Conservation (phyloP, 2,113 vertebrate genomes). For the Rhineura floridana region DNA sequence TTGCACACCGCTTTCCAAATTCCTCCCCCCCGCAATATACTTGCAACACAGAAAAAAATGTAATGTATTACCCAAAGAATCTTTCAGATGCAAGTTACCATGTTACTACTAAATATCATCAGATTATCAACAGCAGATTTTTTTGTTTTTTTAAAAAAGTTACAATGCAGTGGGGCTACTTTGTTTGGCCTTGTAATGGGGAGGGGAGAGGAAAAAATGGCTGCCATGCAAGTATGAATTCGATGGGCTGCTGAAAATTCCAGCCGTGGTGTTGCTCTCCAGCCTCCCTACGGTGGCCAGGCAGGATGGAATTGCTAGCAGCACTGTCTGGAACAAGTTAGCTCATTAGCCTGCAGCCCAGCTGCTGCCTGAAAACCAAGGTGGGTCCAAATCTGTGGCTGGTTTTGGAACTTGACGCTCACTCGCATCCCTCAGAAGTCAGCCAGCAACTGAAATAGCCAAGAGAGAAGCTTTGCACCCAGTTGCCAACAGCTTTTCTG, state of each 20-base stretch:
- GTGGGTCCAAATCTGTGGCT: slow-evolving; percentile 20
- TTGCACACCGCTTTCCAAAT: background rate
- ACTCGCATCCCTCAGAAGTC: slow-evolving; percentile 24
- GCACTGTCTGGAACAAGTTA: slow-evolving; percentile 38
- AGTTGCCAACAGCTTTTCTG: slow-evolving; percentile 33
- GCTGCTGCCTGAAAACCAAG: slow-evolving; percentile 33
- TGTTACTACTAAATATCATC: background rate
- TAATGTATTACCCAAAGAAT: background rate
- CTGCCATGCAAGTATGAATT: background rate
- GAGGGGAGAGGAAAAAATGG: background rate
- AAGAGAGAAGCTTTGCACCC: slow-evolving; percentile 17
- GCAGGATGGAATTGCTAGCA: slow-evolving; percentile 3
- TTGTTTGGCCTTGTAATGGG: background rate
- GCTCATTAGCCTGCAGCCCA: slow-evolving; percentile 32
- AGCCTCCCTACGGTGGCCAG: background rate
- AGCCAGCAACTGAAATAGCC: slow-evolving; percentile 41
- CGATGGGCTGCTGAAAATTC: slow-evolving; percentile 9
- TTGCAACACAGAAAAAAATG: background rate
- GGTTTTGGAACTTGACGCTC: slow-evolving; percentile 35
- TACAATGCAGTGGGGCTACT: background rate
- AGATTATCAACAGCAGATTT: background rate
- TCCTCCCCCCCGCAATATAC: background rate
- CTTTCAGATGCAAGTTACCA: too few relatives aligned
- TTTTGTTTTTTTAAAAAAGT: background rate
- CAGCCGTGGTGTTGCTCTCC: background rate